Conservation (phyloP, 2,888 invertebrate species). For the Athalia circularis region DNA sequence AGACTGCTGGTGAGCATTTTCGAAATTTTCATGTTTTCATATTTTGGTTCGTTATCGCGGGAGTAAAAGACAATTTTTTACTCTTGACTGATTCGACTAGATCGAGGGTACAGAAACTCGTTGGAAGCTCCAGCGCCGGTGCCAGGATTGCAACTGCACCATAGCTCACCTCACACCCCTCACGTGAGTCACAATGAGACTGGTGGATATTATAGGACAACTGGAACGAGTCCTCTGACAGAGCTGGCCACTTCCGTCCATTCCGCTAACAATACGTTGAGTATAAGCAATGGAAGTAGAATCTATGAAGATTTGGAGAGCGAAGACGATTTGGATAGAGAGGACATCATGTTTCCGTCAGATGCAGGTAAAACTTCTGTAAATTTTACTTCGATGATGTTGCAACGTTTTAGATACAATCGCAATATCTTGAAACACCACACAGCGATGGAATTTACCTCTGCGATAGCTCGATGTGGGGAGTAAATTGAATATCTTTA, state of each 20-base stretch:
- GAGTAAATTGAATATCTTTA: slow-evolving; percentile 56
- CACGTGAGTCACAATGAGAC: slow-evolving; percentile 61
- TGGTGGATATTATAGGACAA: slow-evolving; percentile 76
- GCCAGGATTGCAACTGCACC: slow-evolving; percentile 67
- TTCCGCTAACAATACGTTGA: slow-evolving; percentile 76
- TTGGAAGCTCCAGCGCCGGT: slow-evolving; percentile 67
- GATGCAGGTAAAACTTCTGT: slow-evolving; percentile 79
- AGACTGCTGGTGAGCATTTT: slow-evolving; percentile 51
- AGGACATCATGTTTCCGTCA: slow-evolving; percentile 88
- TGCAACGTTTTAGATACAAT: too few relatives aligned
- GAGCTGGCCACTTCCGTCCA: slow-evolving; percentile 74
- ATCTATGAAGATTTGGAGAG: slow-evolving; percentile 90
- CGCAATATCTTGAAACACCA: too few relatives aligned
- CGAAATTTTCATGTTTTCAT: neutral
- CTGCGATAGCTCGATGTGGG: slow-evolving; percentile 9
- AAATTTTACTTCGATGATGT: neutral
- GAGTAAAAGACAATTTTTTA: neutral
- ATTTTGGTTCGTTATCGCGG: neutral
- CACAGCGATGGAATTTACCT: neutral
- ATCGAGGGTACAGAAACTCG: slow-evolving; percentile 69
- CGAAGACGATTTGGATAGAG: slow-evolving; percentile 91
- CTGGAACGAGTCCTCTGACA: slow-evolving; percentile 79
- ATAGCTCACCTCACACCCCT: slow-evolving; percentile 63
- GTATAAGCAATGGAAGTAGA: slow-evolving; percentile 79
- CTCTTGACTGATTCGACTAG: slow-evolving; percentile 48